Percentiles rank a stretch among this genome's conserved stretches.
These are phyloP conservation scores for Ceratitis capitata DNA, from an alignment of 1,140 invertebrate species.

Conservation along the genomic window DNA sequence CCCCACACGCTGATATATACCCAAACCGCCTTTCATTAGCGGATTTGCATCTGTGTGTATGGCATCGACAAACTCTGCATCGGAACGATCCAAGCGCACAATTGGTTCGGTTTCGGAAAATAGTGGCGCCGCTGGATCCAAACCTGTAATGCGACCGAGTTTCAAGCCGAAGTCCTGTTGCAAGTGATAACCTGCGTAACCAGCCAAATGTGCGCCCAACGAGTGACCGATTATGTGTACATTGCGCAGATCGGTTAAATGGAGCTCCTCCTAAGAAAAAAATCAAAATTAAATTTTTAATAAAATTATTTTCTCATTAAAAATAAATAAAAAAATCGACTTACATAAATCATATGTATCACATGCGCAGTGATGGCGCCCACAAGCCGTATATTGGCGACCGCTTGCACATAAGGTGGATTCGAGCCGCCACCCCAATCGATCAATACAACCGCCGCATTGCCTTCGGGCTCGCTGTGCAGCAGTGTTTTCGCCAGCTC, in stretches of 20 bases:
- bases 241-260: slow-evolving; percentile 69
- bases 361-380: slow-evolving; percentile 84
- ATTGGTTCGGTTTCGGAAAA: slow-evolving; percentile 84
- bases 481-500: slow-evolving; percentile 70
- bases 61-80: slow-evolving; percentile 86
- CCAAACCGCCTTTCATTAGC: slow-evolving; percentile 83
- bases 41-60: slow-evolving; percentile 88
- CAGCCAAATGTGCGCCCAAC: slow-evolving; percentile 85
- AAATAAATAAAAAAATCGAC: slow-evolving; percentile 44
- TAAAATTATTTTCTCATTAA: neutral
- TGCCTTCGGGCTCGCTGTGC: slow-evolving; percentile 73
- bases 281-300: neutral
- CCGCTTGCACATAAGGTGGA: slow-evolving; percentile 89
- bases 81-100: slow-evolving; percentile 84
- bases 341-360: slow-evolving; percentile 69
- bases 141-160: slow-evolving; percentile 76
- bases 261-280: slow-evolving; percentile 66
- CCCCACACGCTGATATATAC: slow-evolving; percentile 81
- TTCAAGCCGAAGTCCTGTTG: slow-evolving; percentile 73
- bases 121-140: slow-evolving; percentile 93
- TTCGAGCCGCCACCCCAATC: slow-evolving; percentile 87
- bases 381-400: slow-evolving; percentile 88
- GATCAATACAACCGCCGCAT: slow-evolving; percentile 80
- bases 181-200: slow-evolving; percentile 82
- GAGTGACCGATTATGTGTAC: slow-evolving; percentile 92